Percentiles rank a stretch among this genome's conserved stretches.
phyloP scores from a whole-genome alignment of 2,113 vertebrate genomes.

The Steatornis caripensis region DNA sequence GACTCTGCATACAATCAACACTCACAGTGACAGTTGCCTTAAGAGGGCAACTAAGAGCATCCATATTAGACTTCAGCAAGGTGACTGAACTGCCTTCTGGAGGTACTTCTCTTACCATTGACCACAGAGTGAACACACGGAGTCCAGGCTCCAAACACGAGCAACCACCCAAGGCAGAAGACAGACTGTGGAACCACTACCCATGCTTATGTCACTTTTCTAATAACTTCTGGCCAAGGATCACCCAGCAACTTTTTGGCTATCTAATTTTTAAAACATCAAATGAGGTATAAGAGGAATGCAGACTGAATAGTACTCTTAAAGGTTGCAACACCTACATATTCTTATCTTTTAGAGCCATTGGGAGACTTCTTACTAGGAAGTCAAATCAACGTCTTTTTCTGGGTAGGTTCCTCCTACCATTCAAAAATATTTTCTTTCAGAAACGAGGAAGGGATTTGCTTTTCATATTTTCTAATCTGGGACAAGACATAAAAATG shows the following conservation, averaged over 20 bases:
- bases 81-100: background rate
- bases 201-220: background rate
- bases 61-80: background rate
- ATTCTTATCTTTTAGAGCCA: background rate
- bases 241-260: background rate
- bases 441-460: background rate
- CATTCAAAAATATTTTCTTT: background rate
- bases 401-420: background rate
- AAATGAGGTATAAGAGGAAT: background rate
- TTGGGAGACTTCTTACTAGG: background rate
- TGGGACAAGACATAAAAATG: background rate
- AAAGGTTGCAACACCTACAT: background rate
- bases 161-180: background rate
- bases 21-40: background rate
- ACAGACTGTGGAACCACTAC: background rate
- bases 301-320: background rate
- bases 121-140: background rate
- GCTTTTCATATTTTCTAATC: background rate
- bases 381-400: background rate
- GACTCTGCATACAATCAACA: background rate
- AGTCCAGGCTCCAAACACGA: background rate
- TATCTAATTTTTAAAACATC: background rate
- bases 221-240: too few species aligned
- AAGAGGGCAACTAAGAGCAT: background rate
- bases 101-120: background rate